Evolutionary conservation across 2,888 invertebrate genomes (phyloP), one percentile per base, ranked within the genome.

Genomic region (Protodeltote pygarga): DNA sequence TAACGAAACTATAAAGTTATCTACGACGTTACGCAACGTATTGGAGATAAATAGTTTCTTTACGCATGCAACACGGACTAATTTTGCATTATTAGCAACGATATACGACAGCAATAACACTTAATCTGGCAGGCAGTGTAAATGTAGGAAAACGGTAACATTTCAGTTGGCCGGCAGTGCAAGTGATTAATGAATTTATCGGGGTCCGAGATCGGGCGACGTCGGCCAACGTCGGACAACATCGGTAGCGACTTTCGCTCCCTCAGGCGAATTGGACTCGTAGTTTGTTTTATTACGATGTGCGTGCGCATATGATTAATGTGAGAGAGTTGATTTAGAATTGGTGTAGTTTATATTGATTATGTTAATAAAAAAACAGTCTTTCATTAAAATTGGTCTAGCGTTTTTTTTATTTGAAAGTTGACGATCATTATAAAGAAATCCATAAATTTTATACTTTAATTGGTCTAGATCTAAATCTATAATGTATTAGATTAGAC

Each of bases 111-210:
- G 55, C 55, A 53, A 50, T 59, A 60, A 52, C 47, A 34, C 39
- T 69, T 64, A 59, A 51, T 65, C 53, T 51, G 47, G 40, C 41
- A 48, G 23, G 42, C 44, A 8, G 57, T 53, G 52, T 58, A 61
- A 48, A 33, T 35, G 37, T 46, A 57, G 44, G 61, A 53, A 71
- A 64, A 57, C 29, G 48, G 49, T 40, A 34, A 33, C 54, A 58
- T 42, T 59, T 71, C 47, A 47, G 57, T 66, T 61, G 55, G 65
- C 62, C 54, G 54, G 50, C 58, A 53, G 59, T 70, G 60, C 58
- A 71, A 77, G 75, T 83, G 80, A 83, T 83, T 82, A 85, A 85
- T 84, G 81, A 76, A 79, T 71, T 76, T 78, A 85, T 85, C 83
- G 65, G 65, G 62, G 60, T 60, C 61, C 54, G 63, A 73, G 75